A percentile compares a stretch with the other conserved stretches of the same genome.
Evolutionary conservation across 2,797 vertebrate species (phyloP).

Genomic region (Sebastes iracundus): DNA sequence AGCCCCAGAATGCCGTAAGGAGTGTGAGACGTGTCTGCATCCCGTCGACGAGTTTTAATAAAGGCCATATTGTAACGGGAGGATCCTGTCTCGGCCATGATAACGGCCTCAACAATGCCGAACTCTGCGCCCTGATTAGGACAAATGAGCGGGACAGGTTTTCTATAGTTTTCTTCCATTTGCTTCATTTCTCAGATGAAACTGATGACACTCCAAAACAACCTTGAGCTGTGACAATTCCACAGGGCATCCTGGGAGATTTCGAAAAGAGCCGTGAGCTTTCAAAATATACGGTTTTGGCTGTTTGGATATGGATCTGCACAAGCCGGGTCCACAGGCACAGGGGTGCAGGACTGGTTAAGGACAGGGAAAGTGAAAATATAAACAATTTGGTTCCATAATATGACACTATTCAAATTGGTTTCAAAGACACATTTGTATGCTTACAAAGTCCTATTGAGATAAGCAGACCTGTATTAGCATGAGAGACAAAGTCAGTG

Average conservation of each 20-base stretch:
- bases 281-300: slow-evolving; percentile 24
- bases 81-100: slow-evolving; percentile 52
- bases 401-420: slow-evolving; percentile 9
- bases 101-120: slow-evolving; percentile 56
- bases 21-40: slow-evolving; percentile 49
- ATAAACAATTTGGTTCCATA: slow-evolving; percentile 3
- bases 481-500: slow-evolving; percentile 1
- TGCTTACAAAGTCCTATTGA: background rate
- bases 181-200: slow-evolving; percentile 46
- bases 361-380: slow-evolving; percentile 30
- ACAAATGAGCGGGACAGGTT: slow-evolving; percentile 41
- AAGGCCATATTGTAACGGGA: slow-evolving; percentile 56
- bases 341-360: slow-evolving; percentile 14
- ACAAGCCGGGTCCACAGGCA: slow-evolving; percentile 20
- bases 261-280: slow-evolving; percentile 32
- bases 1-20: slow-evolving; percentile 35
- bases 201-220: slow-evolving; percentile 50
- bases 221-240: slow-evolving; percentile 58
- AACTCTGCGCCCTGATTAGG: slow-evolving; percentile 22
- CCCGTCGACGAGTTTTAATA: slow-evolving; percentile 40
- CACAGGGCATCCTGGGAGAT: slow-evolving; percentile 6
- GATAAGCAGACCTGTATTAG: slow-evolving; percentile 27
- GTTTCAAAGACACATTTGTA: slow-evolving; percentile 28
- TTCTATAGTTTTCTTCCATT: slow-evolving; percentile 45
- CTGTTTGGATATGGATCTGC: slow-evolving; percentile 37